These are phyloP conservation scores for Leucania comma DNA, from an alignment of 2,888 invertebrate genomes.

Conservation along the genomic window DNA sequence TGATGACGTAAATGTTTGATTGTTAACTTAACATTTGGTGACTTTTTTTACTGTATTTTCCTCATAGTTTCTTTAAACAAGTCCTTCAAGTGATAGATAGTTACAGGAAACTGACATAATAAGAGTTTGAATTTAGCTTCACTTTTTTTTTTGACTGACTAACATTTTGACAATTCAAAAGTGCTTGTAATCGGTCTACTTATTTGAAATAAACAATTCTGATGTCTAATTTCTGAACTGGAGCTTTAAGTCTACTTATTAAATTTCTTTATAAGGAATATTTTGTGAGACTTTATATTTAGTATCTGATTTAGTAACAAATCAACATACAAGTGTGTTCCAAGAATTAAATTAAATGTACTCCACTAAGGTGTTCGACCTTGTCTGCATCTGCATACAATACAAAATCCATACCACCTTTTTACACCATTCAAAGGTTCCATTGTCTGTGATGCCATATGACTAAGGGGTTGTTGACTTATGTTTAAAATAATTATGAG, in stretches of 20 bases:
- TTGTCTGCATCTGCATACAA: constrained; percentile 61
- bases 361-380: constrained; percentile 37
- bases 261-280: not conserved
- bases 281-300: not conserved
- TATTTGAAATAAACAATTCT: too few species aligned
- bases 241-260: not conserved
- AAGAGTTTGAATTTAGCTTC: not conserved
- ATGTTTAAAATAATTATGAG: not conserved
- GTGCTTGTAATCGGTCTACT: too few species aligned
- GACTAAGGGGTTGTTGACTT: constrained; percentile 47
- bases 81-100: not conserved
- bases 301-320: not conserved
- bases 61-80: not conserved
- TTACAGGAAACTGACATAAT: not conserved
- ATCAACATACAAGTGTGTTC: constrained; percentile 10
- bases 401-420: constrained; percentile 18
- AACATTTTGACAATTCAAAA: too few species aligned
- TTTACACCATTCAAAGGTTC: constrained; percentile 31
- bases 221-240: too few species aligned
- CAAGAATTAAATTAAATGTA: constrained; percentile 15
- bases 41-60: not conserved
- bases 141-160: too few species aligned
- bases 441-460: constrained; percentile 39
- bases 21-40: not conserved
- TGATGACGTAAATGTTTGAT: not conserved